Conservation (phyloP, 2,797 vertebrate species). For the Spea hammondii region DNA sequence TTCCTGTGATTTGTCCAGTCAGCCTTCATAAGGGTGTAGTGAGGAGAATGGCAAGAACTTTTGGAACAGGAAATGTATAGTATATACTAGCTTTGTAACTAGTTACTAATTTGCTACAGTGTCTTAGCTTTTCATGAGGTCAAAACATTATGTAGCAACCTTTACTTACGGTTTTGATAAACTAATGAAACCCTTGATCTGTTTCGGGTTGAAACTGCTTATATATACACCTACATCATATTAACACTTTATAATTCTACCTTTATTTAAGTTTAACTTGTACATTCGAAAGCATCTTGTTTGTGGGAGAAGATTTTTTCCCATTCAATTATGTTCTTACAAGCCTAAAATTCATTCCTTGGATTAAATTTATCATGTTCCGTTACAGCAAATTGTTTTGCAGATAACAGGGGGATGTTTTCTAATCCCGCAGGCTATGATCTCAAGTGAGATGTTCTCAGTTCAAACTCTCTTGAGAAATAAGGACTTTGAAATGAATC, state of each 20-base stretch:
- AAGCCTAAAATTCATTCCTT: neutral
- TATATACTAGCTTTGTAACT: too few relatives aligned
- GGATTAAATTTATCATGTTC: neutral
- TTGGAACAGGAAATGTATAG: too few relatives aligned
- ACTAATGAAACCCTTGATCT: neutral
- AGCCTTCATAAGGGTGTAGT: too few relatives aligned
- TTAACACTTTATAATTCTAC: neutral
- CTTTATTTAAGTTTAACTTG: neutral
- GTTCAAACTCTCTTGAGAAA: neutral
- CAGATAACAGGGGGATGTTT: neutral
- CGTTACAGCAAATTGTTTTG: neutral
- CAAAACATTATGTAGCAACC: neutral
- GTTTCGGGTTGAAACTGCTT: neutral
- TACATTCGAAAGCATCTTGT: neutral
- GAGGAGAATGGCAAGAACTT: too few relatives aligned
- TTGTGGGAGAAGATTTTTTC: constrained; percentile 10
- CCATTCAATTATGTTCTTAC: constrained; percentile 21
- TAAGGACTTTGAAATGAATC: too few relatives aligned
- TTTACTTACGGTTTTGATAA: neutral
- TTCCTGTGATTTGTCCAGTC: too few relatives aligned
- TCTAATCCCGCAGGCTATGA: neutral
- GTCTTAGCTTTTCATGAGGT: too few relatives aligned
- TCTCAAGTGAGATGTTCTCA: neutral
- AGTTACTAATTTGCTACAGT: too few relatives aligned
- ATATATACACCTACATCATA: neutral